A percentile compares a stretch with the other conserved stretches of the same genome.
Conservation (phyloP, 1,140 invertebrate species). For the Rhyacophila brunnea region DNA sequence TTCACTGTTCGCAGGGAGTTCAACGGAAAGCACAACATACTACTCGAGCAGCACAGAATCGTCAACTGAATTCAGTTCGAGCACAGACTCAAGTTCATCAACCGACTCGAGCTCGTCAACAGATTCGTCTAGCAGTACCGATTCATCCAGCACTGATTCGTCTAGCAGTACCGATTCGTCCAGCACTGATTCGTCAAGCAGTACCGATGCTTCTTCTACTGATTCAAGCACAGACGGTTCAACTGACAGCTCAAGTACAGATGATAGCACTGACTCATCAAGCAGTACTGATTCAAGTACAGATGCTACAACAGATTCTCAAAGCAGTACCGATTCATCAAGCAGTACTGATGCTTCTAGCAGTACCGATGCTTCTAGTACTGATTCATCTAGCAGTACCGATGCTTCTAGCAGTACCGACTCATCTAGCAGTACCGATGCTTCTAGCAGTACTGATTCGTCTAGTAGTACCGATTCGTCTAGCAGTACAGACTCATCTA, state of each 20-base stretch:
- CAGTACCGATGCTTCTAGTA: conserved; percentile 29
- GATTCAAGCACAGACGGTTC: conserved; percentile 1
- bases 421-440: conserved; percentile 14
- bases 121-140: conserved; percentile 15
- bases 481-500: conserved; percentile 1
- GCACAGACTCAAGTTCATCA: conserved; percentile 5
- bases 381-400: conserved; percentile 16
- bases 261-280: conserved; percentile 3
- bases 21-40: conserved; percentile 2
- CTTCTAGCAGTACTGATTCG: conserved; percentile 11
- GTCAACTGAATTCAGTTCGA: conserved; percentile 7
- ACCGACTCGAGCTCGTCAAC: conserved; percentile 18
- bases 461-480: conserved; percentile 5
- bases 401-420: conserved; percentile 20
- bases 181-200: conserved; percentile 15
- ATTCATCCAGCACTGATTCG: conserved; percentile 15
- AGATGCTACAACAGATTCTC: background rate
- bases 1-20: too few species aligned
- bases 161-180: conserved; percentile 16
- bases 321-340: conserved; percentile 12
- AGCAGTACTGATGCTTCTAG: conserved; percentile 13
- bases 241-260: conserved; percentile 6
- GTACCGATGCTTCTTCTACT: conserved; percentile 17
- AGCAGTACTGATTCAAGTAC: conserved; percentile 12
- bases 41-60: conserved; percentile 11